These are phyloP conservation scores for Lepidocolaptes lacrymiger DNA, from an alignment of 2,797 vertebrate species.

Conservation along the genomic window DNA sequence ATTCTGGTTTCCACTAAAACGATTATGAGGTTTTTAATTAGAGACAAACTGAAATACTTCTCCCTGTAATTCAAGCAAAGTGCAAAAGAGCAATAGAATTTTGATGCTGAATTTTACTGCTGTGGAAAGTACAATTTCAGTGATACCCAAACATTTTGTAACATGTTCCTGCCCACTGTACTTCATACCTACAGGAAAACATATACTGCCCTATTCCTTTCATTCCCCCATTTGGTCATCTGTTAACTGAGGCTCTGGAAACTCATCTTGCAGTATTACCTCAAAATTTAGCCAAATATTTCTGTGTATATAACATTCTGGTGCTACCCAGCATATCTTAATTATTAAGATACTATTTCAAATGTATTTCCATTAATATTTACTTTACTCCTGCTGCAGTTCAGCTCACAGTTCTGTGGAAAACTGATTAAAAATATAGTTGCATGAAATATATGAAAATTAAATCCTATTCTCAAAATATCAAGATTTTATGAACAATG, in stretches of 20 bases:
- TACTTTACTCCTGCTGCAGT: background rate
- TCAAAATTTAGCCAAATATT: background rate
- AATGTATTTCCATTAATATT: slow-evolving; percentile 17
- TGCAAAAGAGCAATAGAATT: background rate
- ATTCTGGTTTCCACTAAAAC: background rate
- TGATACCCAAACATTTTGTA: background rate
- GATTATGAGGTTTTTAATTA: background rate
- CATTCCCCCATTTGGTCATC: background rate
- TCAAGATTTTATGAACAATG: background rate
- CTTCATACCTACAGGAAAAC: background rate
- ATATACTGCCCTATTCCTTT: background rate
- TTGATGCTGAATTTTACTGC: background rate
- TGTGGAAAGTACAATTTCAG: background rate
- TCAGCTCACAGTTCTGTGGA: background rate
- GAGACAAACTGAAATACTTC: background rate
- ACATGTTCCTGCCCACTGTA: background rate
- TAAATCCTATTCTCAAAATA: background rate
- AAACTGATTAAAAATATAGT: slow-evolving; percentile 1
- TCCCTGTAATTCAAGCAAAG: background rate
- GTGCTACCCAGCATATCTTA: background rate
- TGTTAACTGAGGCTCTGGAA: background rate
- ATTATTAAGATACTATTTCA: background rate
- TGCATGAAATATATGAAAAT: slow-evolving; percentile 10
- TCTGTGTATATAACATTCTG: background rate
- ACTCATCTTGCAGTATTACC: background rate